Percentiles rank a stretch among this genome's conserved stretches.
These are phyloP conservation scores for Leucosticte australis DNA, from an alignment of 2,113 vertebrate species.

Conservation along the genomic window DNA sequence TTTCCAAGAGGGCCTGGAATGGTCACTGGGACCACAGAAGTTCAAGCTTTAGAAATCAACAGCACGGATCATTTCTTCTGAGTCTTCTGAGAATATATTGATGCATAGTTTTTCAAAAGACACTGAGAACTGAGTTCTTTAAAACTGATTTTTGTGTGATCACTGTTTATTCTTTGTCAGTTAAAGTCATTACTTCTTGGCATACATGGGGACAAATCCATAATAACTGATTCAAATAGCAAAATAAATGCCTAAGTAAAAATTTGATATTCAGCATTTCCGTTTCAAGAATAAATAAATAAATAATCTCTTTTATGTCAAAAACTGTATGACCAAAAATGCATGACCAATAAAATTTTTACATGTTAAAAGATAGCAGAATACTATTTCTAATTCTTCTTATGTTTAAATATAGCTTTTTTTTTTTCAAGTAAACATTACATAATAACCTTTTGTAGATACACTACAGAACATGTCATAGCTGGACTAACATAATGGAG, in stretches of 20 bases:
- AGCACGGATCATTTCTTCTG: not conserved
- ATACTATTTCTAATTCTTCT: conserved; percentile 27
- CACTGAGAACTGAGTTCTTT: not conserved
- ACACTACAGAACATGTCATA: conserved; percentile 36
- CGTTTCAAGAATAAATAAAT: not conserved
- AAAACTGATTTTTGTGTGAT: not conserved
- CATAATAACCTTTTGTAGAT: not conserved
- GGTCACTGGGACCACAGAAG: not conserved
- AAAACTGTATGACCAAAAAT: not conserved
- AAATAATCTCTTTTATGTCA: not conserved
- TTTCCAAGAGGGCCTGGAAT: not conserved
- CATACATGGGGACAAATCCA: not conserved
- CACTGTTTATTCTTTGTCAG: not conserved
- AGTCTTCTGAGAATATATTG: not conserved
- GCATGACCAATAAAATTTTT: not conserved
- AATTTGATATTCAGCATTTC: not conserved
- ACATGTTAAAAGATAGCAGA: not conserved
- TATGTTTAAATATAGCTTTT: not conserved
- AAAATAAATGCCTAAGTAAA: not conserved
- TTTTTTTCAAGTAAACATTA: conserved; percentile 40
- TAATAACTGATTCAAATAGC: not conserved
- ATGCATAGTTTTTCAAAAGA: not conserved
- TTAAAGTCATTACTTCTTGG: not conserved
- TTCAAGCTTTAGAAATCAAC: not conserved
- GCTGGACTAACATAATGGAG: conserved; percentile 48